Conservation (phyloP, 2,113 vertebrate species). For the Caracal caracal region DNA sequence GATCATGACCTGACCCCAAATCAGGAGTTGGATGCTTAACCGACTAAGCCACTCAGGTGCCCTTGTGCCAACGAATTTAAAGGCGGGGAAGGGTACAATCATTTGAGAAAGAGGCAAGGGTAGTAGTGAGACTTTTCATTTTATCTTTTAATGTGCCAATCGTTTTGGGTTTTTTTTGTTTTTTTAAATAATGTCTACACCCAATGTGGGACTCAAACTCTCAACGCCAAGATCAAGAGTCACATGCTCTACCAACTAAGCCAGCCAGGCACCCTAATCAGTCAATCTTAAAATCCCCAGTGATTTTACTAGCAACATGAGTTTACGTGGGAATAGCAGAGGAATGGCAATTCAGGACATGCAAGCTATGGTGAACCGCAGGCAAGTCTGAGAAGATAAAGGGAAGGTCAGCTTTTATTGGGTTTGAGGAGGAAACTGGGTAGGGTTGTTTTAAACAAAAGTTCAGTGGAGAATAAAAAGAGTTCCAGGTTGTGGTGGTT, state of each 20-base stretch:
- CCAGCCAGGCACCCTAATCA: background rate
- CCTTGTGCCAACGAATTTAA: background rate
- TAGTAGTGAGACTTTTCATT: background rate
- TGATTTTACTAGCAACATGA: background rate
- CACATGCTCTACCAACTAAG: background rate
- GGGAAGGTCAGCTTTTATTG: background rate
- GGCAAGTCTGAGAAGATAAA: background rate
- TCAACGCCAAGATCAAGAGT: background rate
- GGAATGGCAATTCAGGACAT: background rate
- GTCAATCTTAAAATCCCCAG: background rate
- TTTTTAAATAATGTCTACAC: background rate
- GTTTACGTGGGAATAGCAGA: background rate
- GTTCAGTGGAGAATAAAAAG: background rate
- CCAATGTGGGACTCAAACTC: background rate
- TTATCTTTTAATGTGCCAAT: background rate
- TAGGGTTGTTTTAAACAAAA: background rate
- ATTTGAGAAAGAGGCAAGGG: background rate
- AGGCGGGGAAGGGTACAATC: background rate
- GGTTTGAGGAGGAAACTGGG: background rate
- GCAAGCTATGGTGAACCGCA: background rate
- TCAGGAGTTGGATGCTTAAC: too few relatives aligned
- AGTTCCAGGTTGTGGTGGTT: background rate
- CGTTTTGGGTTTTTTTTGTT: background rate
- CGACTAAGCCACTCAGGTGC: too few relatives aligned
- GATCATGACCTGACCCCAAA: too few relatives aligned